phyloP scores from a whole-genome alignment of 1,140 invertebrate species.

The Trichonephila inaurata region DNA sequence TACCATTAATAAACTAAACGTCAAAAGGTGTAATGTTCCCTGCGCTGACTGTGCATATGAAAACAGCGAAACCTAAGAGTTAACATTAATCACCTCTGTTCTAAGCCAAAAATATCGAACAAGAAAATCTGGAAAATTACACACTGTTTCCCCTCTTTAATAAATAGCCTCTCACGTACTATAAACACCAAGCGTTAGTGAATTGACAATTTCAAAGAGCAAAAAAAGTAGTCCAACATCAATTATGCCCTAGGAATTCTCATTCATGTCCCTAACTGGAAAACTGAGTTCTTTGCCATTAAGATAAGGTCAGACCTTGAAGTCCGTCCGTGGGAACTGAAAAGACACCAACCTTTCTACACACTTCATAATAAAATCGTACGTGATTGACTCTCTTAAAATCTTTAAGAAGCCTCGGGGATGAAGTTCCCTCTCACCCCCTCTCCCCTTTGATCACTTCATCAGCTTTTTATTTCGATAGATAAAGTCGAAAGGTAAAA shows the following conservation, averaged over 20 bases:
- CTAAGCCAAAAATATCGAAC: not conserved
- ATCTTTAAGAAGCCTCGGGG: not conserved
- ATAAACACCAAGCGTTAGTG: not conserved
- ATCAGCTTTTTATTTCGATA: slow-evolving; percentile 56
- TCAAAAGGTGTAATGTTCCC: not conserved
- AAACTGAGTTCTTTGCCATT: slow-evolving; percentile 30
- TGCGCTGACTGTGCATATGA: not conserved
- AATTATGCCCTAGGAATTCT: slow-evolving; percentile 41
- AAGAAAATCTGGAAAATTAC: not conserved
- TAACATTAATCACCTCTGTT: not conserved
- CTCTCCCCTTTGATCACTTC: slow-evolving; percentile 56
- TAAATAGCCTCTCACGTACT: slow-evolving; percentile 24
- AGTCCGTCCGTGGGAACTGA: slow-evolving; percentile 67
- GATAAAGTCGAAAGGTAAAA: not conserved
- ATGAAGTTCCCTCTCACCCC: not conserved
- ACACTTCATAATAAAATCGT: slow-evolving; percentile 50
- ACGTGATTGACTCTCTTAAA: slow-evolving; percentile 65
- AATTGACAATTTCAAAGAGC: slow-evolving; percentile 29
- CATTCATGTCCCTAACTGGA: slow-evolving; percentile 53
- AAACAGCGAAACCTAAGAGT: not conserved
- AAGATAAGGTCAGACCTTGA: slow-evolving; percentile 59
- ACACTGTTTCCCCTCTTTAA: slow-evolving; percentile 5
- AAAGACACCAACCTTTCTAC: slow-evolving; percentile 57
- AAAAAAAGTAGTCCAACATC: slow-evolving; percentile 26
- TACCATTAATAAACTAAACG: too few species aligned